These are phyloP conservation scores for Apodemia zela DNA, from an alignment of 2,888 invertebrate species.

Conservation along the genomic window DNA sequence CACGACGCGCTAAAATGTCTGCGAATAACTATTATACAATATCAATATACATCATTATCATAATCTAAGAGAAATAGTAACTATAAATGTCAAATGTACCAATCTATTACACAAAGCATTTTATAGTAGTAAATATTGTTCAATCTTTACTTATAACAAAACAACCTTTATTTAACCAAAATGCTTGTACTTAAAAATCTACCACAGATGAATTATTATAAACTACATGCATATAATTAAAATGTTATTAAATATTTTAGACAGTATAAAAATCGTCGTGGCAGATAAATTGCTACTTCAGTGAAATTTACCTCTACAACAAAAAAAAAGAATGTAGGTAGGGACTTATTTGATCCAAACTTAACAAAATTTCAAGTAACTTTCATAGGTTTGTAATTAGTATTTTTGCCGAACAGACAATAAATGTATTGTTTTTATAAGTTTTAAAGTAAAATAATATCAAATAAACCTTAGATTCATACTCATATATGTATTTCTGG, in stretches of 20 bases:
- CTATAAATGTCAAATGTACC: neutral
- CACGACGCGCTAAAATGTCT: neutral
- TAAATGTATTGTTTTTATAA: too few species aligned
- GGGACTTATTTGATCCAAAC: too few species aligned
- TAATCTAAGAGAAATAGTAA: neutral
- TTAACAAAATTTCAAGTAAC: too few species aligned
- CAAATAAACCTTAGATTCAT: too few species aligned
- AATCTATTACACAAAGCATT: neutral
- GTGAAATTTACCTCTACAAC: neutral
- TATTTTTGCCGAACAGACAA: too few species aligned
- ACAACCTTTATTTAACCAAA: neutral
- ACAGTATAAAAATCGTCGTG: neutral
- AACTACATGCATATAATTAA: neutral
- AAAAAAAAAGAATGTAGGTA: neutral
- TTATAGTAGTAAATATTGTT: neutral
- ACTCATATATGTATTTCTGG: too few species aligned
- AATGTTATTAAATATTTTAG: neutral
- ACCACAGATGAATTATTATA: neutral
- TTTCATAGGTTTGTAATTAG: too few species aligned
- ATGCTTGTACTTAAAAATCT: neutral
- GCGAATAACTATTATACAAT: neutral
- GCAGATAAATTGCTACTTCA: neutral
- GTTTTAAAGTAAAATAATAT: too few species aligned
- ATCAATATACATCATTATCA: neutral
- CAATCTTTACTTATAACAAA: neutral